A percentile compares a stretch with the other conserved stretches of the same genome.
Conservation (phyloP, 2,113 vertebrate genomes). For the Notarius quadriscutis region DNA sequence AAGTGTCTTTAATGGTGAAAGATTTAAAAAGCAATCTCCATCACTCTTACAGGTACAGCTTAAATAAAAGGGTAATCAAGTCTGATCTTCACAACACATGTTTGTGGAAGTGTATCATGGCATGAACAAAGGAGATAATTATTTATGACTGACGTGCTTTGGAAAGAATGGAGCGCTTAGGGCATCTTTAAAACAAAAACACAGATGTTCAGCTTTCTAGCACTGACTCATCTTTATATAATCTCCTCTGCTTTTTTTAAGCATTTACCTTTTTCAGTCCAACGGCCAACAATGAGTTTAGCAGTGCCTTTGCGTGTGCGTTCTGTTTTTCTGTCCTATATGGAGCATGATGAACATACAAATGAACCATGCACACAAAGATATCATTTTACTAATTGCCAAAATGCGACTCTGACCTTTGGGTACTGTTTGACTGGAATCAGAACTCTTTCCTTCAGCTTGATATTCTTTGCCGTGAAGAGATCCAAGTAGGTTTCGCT, state of each 20-base stretch:
- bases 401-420: slow-evolving; percentile 74
- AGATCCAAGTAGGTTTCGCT: slow-evolving; percentile 90
- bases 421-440: slow-evolving; percentile 98
- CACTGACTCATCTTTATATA: not conserved
- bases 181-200: not conserved
- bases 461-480: slow-evolving; percentile 97
- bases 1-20: not conserved
- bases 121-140: too few relatives aligned
- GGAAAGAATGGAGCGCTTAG: not conserved
- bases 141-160: not conserved
- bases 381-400: too few relatives aligned
- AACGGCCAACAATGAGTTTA: not conserved
- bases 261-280: not conserved
- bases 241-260: not conserved
- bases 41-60: not conserved
- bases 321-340: not conserved
- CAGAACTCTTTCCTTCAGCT: slow-evolving; percentile 94
- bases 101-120: too few relatives aligned
- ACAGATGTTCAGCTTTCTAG: not conserved
- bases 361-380: too few relatives aligned
- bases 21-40: not conserved
- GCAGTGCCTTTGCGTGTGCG: not conserved
- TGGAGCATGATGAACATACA: not conserved
- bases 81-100: too few relatives aligned
- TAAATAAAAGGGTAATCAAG: not conserved